A percentile compares a stretch with the other conserved stretches of the same genome.
Conservation (phyloP, 2,797 vertebrate species). For the Cottoperca gobio region DNA sequence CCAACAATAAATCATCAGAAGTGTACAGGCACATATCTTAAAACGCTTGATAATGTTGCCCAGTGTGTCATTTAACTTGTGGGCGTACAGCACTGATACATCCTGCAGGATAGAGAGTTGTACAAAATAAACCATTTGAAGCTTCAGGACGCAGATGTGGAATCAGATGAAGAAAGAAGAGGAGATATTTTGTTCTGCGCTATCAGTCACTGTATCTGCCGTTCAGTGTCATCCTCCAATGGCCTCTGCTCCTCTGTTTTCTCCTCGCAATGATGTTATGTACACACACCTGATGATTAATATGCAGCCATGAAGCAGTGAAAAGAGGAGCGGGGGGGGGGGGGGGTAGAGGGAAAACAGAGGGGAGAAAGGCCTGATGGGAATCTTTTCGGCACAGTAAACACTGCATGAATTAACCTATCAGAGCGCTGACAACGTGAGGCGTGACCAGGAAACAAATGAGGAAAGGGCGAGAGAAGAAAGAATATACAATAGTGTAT, state of each 20-base stretch:
- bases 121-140: constrained; percentile 20
- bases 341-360: constrained; percentile 39
- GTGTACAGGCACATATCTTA: neutral
- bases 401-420: constrained; percentile 78
- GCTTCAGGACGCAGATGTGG: constrained; percentile 17
- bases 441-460: constrained; percentile 57
- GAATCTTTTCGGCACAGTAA: constrained; percentile 75
- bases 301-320: constrained; percentile 56
- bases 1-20: neutral
- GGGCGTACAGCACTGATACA: neutral
- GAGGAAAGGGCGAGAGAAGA: constrained; percentile 33
- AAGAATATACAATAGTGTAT: neutral
- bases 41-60: neutral
- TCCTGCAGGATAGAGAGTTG: neutral
- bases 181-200: constrained; percentile 21
- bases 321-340: constrained; percentile 27
- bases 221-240: constrained; percentile 43
- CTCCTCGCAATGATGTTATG: constrained; percentile 61
- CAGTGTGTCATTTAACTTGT: neutral
- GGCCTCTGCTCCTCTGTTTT: constrained; percentile 53
- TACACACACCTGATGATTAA: constrained; percentile 80
- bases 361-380: constrained; percentile 70
- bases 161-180: constrained; percentile 43
- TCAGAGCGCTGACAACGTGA: constrained; percentile 63
- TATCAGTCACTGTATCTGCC: constrained; percentile 62